Evolutionary conservation across 2,797 vertebrate species (phyloP).

Genomic region (Sebastes hopkinsi): DNA sequence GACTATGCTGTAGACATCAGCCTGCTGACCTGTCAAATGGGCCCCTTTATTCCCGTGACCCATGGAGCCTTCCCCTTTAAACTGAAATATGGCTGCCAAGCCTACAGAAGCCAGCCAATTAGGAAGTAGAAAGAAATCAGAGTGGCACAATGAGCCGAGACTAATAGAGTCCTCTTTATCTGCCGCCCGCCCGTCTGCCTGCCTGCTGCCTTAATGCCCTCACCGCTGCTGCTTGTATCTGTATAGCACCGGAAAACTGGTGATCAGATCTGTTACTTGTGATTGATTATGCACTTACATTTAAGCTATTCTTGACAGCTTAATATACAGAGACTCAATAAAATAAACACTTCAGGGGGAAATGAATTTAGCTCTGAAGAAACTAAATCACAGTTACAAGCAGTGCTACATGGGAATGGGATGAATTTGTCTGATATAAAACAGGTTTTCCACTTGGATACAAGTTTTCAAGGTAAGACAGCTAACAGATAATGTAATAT

Average conservation of each 20-base stretch:
- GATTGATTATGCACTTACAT: slow-evolving; percentile 5
- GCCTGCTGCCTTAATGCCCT: slow-evolving; percentile 63
- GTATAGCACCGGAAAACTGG: background rate
- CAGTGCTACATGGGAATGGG: background rate
- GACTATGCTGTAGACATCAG: slow-evolving; percentile 75
- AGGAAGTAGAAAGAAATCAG: slow-evolving; percentile 84
- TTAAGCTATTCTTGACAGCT: background rate
- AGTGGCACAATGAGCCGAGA: slow-evolving; percentile 87
- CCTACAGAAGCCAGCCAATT: slow-evolving; percentile 82
- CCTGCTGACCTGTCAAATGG: slow-evolving; percentile 87
- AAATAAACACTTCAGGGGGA: background rate
- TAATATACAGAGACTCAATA: background rate
- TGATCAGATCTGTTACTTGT: slow-evolving; percentile 2
- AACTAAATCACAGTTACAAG: background rate
- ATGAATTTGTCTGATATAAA: background rate
- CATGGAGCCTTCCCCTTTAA: slow-evolving; percentile 84
- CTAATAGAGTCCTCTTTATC: slow-evolving; percentile 91
- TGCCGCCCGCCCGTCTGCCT: slow-evolving; percentile 80
- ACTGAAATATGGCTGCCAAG: slow-evolving; percentile 88
- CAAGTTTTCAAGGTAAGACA: background rate
- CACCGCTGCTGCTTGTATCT: slow-evolving; percentile 9
- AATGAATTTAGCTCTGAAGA: background rate
- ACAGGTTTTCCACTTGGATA: background rate
- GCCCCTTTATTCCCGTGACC: slow-evolving; percentile 91
- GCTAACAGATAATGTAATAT: background rate